phyloP scores from a whole-genome alignment of 2,797 vertebrate genomes.

The Rhincodon typus region DNA sequence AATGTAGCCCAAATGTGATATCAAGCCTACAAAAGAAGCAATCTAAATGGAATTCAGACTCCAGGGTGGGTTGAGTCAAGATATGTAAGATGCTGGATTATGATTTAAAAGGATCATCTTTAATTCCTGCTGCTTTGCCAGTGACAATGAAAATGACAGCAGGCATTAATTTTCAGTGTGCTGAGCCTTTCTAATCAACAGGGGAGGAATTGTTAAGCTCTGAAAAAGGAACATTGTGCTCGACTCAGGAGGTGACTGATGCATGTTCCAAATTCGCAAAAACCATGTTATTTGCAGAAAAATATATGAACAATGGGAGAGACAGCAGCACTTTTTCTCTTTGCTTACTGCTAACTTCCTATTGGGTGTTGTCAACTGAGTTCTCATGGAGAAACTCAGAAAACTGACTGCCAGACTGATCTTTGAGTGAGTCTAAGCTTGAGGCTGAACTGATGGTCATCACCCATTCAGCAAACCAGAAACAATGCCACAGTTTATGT shows the following conservation, averaged over 20 bases:
- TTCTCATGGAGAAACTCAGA: not conserved
- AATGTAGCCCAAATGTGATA: not conserved
- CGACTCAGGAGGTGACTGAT: not conserved
- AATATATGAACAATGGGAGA: not conserved
- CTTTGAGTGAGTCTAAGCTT: not conserved
- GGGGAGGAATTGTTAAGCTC: not conserved
- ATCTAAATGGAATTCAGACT: constrained; percentile 2
- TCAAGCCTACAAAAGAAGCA: not conserved
- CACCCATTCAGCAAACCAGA: not conserved
- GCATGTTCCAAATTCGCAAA: not conserved
- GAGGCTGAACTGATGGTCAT: not conserved
- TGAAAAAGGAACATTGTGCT: not conserved
- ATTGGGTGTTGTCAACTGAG: too few species aligned
- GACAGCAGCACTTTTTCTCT: not conserved
- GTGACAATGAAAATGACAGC: not conserved
- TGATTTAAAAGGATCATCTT: not conserved
- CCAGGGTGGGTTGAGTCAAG: not conserved
- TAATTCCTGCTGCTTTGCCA: constrained; percentile 16
- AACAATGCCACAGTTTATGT: not conserved
- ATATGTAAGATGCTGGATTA: constrained; percentile 2
- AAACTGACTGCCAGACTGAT: not conserved
- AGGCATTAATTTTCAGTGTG: constrained; percentile 11
- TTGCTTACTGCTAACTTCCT: not conserved
- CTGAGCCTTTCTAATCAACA: constrained; percentile 12
- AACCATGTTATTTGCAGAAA: not conserved